Evolutionary conservation across 2,888 invertebrate species (phyloP).

Genomic region (Parnassius orleans): DNA sequence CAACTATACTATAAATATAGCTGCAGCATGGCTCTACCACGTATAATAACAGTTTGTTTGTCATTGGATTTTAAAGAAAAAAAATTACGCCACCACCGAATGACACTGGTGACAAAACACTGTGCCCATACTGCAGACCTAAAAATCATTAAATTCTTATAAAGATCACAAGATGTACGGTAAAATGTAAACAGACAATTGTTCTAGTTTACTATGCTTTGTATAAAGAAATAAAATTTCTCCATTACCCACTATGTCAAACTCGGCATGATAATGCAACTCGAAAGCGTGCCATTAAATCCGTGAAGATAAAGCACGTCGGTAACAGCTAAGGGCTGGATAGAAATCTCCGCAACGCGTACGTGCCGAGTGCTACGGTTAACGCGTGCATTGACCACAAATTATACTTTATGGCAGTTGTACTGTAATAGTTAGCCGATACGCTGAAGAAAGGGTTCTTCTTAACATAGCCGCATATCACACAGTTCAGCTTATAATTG

Average conservation of each 20-base stretch:
- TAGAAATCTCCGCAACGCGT: slow-evolving; percentile 10
- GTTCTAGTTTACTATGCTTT: too few relatives aligned
- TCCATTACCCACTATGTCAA: slow-evolving; percentile 5
- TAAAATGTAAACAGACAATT: too few relatives aligned
- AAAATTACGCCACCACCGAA: too few relatives aligned
- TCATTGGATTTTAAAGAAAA: too few relatives aligned
- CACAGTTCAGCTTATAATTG: slow-evolving; percentile 6
- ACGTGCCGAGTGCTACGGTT: slow-evolving; percentile 19
- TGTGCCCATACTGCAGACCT: too few relatives aligned
- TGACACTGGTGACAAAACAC: too few relatives aligned
- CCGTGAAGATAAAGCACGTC: slow-evolving; percentile 20
- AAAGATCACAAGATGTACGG: too few relatives aligned
- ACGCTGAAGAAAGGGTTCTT: slow-evolving; percentile 2
- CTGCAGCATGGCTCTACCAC: too few relatives aligned
- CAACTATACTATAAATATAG: too few relatives aligned
- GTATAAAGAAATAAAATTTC: too few relatives aligned
- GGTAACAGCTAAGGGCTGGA: slow-evolving; percentile 7
- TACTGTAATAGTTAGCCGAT: slow-evolving; percentile 10
- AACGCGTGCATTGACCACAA: slow-evolving; percentile 20
- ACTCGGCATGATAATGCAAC: slow-evolving; percentile 11
- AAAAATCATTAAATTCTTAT: too few relatives aligned
- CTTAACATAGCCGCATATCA: slow-evolving; percentile 13
- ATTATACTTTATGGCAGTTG: slow-evolving; percentile 16
- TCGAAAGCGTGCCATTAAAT: slow-evolving; percentile 10
- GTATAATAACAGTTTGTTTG: too few relatives aligned